These are phyloP conservation scores for Cygnus buccinator DNA, from an alignment of 2,113 vertebrate species.

Conservation along the genomic window DNA sequence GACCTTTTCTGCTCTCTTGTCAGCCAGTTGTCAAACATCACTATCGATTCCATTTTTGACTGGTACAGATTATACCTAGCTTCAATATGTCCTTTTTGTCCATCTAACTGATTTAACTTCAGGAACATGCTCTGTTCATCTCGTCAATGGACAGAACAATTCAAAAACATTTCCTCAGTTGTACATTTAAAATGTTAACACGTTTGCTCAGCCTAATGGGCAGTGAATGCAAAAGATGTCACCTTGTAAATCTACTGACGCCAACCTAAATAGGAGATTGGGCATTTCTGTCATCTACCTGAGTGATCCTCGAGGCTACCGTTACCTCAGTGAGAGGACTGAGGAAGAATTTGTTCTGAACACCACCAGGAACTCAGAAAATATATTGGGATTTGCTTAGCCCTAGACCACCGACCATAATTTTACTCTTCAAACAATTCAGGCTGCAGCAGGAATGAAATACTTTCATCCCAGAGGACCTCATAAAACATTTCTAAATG, in stretches of 20 bases:
- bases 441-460: not conserved
- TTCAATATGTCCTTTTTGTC: not conserved
- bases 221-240: not conserved
- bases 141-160: not conserved
- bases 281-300: not conserved
- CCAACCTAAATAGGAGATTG: not conserved
- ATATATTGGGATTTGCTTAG: not conserved
- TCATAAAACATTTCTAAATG: constrained; percentile 43
- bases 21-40: not conserved
- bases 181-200: not conserved
- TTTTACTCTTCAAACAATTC: constrained; percentile 36
- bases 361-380: not conserved
- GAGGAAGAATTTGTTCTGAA: not conserved
- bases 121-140: not conserved
- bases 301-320: not conserved
- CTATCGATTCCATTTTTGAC: not conserved
- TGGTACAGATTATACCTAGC: not conserved
- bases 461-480: not conserved
- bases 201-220: not conserved
- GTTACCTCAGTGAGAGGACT: not conserved
- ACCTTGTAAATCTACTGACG: not conserved
- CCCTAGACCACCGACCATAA: not conserved
- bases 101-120: not conserved
- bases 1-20: not conserved
- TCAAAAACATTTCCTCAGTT: not conserved